Evolutionary conservation across 2,888 invertebrate genomes (phyloP), one percentile per base, ranked within the genome.

Genomic region (Metacarcinus magister): DNA sequence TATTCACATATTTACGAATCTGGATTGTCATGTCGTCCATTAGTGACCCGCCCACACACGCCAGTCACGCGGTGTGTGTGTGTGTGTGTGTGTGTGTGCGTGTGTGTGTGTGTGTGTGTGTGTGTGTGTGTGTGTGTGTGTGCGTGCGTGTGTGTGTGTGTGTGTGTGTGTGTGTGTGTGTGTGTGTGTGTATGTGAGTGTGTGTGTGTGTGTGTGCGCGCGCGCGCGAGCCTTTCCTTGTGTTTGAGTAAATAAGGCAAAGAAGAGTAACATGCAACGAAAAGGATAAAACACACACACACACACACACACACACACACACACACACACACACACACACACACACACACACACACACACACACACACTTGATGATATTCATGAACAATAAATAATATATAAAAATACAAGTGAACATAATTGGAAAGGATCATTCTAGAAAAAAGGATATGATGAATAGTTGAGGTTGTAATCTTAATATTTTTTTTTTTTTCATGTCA

Each of bases 301-400:
- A 82, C 82, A 82, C 82, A 82, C 82, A 82, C 82, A 82, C 82
- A 82, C 82, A 82, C 82, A 82, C 82, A 82, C 82, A 82, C 82
- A 82, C 82, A 82, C 82, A 82, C 82, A 82, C 82, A 82, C 82
- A 32, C 28, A 82, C 82, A 82, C 82, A 32, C 28, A 32, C 8
- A 32, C 82, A 32, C 13, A 10, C 7, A 32, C 8, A 32, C 8
- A 32, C 8, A 82, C 8, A 82, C 1, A 32, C 28, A 82, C 1
- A 32, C 19, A 28, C 28, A 32, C 39, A 39, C 39, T 1, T 2
- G 39, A 39, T 39, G 39, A 39, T 39, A 39, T 39, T 39, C 39
- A 39, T 39, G 39, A 39, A 39, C 39, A 82, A 82, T 8, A 82
- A 32, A 28, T 8, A 28, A 82, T 13, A 82, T 32, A 28, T 32